A percentile compares a stretch with the other conserved stretches of the same genome.
Evolutionary conservation across 2,888 invertebrate species (phyloP).

Genomic region (Netelia fuscicornis): DNA sequence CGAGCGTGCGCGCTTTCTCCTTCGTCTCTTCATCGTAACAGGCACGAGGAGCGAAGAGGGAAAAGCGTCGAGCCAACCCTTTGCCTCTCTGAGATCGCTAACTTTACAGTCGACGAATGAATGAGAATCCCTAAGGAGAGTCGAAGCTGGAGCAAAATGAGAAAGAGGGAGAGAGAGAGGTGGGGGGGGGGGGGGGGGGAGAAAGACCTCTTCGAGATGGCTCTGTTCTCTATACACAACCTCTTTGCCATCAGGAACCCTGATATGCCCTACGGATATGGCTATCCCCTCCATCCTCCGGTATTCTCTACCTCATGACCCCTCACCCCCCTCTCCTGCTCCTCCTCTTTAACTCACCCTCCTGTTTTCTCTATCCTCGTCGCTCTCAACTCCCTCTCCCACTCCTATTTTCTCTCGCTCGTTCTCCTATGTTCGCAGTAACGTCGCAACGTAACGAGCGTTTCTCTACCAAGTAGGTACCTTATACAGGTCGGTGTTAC

Average conservation of each 20-base stretch:
- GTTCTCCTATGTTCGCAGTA: slow-evolving; percentile 23
- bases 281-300: slow-evolving; percentile 51
- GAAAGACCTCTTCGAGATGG: slow-evolving; percentile 9
- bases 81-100: slow-evolving; percentile 19
- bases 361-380: not conserved
- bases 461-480: slow-evolving; percentile 64
- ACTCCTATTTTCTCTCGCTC: not conserved
- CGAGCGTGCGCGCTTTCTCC: slow-evolving; percentile 30
- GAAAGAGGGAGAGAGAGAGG: not conserved
- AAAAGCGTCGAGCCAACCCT: slow-evolving; percentile 30
- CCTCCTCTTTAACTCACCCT: not conserved
- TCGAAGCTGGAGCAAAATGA: slow-evolving; percentile 7
- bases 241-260: slow-evolving; percentile 64
- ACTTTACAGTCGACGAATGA: slow-evolving; percentile 49
- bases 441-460: slow-evolving; percentile 66
- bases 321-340: slow-evolving; percentile 18
- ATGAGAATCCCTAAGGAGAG: slow-evolving; percentile 65
- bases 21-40: slow-evolving; percentile 23
- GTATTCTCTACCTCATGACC: not conserved
- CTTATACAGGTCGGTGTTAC: slow-evolving; percentile 21
- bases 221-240: slow-evolving; percentile 1
- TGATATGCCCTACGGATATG: slow-evolving; percentile 69
- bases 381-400: not conserved
- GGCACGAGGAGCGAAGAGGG: not conserved
- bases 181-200: not conserved